Conservation (phyloP, 2,888 invertebrate species). For the Ectemnius lituratus region DNA sequence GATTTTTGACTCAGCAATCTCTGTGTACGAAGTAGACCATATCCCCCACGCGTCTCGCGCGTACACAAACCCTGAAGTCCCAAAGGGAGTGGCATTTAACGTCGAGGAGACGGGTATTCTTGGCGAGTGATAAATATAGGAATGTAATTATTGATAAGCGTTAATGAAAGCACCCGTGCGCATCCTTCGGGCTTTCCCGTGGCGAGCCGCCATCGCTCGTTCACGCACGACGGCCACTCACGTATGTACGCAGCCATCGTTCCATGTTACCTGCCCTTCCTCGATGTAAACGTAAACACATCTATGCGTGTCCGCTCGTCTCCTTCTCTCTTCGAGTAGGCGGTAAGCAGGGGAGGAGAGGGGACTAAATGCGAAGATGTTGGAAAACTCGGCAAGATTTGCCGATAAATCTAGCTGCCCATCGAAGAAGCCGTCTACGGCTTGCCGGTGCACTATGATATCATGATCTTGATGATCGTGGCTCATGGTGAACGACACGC, state of each 20-base stretch:
- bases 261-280: too few species aligned
- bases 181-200: slow-evolving; percentile 62
- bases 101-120: slow-evolving; percentile 69
- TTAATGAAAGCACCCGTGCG: slow-evolving; percentile 71
- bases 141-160: slow-evolving; percentile 76
- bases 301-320: too few species aligned
- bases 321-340: not conserved
- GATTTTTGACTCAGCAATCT: too few species aligned
- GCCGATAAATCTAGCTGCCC: slow-evolving; percentile 68
- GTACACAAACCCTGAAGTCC: not conserved
- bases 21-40: slow-evolving; percentile 65
- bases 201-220: slow-evolving; percentile 67
- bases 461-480: slow-evolving; percentile 68
- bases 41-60: slow-evolving; percentile 48
- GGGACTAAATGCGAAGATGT: slow-evolving; percentile 16
- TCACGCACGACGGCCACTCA: slow-evolving; percentile 68
- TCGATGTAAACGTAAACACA: not conserved
- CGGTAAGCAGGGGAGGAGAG: slow-evolving; percentile 45
- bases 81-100: slow-evolving; percentile 66
- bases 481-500: slow-evolving; percentile 63
- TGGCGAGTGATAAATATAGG: slow-evolving; percentile 75
- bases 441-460: slow-evolving; percentile 28
- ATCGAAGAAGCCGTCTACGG: slow-evolving; percentile 58
- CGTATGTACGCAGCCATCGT: slow-evolving; percentile 28
- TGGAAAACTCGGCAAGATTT: slow-evolving; percentile 71